phyloP scores from a whole-genome alignment of 2,113 vertebrate genomes.

The Paratilapia polleni region DNA sequence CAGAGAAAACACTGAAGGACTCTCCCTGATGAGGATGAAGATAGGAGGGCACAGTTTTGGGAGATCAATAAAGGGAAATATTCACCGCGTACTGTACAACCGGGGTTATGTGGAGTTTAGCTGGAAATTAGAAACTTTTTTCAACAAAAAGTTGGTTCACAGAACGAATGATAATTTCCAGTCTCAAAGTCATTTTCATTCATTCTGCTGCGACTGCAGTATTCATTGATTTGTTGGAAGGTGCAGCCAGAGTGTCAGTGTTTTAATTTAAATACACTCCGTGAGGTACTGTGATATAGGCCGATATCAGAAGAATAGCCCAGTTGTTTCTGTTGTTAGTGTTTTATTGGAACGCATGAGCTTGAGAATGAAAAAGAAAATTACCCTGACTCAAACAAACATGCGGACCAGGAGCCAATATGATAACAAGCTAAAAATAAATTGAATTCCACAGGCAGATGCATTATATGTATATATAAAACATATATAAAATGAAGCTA shows the following conservation, averaged over 20 bases:
- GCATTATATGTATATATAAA: too few relatives aligned
- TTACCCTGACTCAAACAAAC: not conserved
- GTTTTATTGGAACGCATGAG: not conserved
- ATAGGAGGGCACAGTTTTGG: constrained; percentile 37
- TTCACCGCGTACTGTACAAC: not conserved
- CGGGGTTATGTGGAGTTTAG: constrained; percentile 43
- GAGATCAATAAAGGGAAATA: constrained; percentile 37
- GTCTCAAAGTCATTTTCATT: constrained; percentile 12
- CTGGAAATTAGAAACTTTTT: constrained; percentile 45
- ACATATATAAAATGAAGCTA: too few relatives aligned
- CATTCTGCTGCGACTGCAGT: constrained; percentile 36
- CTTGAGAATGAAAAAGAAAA: not conserved
- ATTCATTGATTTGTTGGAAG: not conserved
- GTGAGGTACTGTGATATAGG: not conserved
- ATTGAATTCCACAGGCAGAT: not conserved
- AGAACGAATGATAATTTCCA: constrained; percentile 17
- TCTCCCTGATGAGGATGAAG: constrained; percentile 48
- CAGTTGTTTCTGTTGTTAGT: not conserved
- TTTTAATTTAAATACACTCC: constrained; percentile 33
- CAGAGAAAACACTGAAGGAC: constrained; percentile 10
- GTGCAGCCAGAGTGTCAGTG: constrained; percentile 17
- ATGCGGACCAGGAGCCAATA: not conserved
- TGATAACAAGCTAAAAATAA: not conserved
- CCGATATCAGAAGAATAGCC: not conserved
- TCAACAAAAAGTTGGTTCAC: constrained; percentile 25